Conservation (phyloP, 2,888 invertebrate species). For the Chalcis sispes region DNA sequence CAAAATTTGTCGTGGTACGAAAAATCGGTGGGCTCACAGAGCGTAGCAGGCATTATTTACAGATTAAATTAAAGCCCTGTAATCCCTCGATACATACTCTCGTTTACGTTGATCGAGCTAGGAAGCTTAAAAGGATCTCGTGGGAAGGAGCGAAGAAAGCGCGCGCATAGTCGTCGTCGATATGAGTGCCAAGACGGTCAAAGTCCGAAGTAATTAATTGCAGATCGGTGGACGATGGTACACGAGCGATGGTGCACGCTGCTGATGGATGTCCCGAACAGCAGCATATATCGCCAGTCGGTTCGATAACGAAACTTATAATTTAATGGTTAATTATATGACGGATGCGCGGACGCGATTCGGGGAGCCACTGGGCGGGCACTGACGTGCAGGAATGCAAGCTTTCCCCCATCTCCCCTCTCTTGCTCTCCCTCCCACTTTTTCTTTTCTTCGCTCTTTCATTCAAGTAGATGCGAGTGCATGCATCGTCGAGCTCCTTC, state of each 20-base stretch:
- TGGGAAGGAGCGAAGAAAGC: neutral
- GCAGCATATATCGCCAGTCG: slow-evolving; percentile 61
- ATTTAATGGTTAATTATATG: slow-evolving; percentile 76
- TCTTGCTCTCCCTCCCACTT: slow-evolving; percentile 27
- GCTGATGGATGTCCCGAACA: slow-evolving; percentile 63
- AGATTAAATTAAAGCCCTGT: slow-evolving; percentile 56
- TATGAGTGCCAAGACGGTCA: slow-evolving; percentile 51
- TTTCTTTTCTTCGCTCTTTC: slow-evolving; percentile 4
- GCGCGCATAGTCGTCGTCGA: slow-evolving; percentile 9
- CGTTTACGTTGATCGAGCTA: no score
- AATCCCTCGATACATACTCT: no score
- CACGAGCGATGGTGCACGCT: no score
- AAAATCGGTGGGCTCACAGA: no score
- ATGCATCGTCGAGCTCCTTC: neutral
- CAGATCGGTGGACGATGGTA: slow-evolving; percentile 64
- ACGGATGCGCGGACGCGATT: slow-evolving; percentile 70
- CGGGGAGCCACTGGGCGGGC: slow-evolving; percentile 76
- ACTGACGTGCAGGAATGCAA: slow-evolving; percentile 63
- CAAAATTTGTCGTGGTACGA: no score
- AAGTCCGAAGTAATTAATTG: slow-evolving; percentile 72
- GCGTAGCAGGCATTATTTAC: neutral
- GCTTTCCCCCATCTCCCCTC: slow-evolving; percentile 44
- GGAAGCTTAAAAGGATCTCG: no score
- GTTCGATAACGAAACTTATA: slow-evolving; percentile 76
- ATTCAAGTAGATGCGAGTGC: neutral